Percentiles rank a stretch among this genome's conserved stretches.
Evolutionary conservation across 2,797 vertebrate genomes (phyloP).

Genomic region (Sebastolobus alascanus): DNA sequence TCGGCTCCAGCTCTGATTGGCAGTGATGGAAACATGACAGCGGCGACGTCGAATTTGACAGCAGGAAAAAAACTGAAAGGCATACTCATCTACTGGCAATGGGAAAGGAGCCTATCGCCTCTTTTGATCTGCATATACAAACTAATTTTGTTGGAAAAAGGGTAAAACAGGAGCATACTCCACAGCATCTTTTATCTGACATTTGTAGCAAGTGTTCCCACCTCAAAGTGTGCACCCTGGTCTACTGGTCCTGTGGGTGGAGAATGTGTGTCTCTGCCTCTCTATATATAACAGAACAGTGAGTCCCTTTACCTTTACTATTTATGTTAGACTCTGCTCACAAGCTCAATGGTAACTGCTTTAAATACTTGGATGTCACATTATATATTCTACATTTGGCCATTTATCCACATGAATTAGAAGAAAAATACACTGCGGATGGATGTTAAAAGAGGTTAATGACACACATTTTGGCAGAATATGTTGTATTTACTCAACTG

Average conservation of each 20-base stretch:
- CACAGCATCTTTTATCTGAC: neutral
- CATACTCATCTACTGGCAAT: too few species aligned
- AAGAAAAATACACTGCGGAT: neutral
- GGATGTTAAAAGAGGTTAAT: slow-evolving; percentile 7
- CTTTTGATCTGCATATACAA: too few species aligned
- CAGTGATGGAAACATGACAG: too few species aligned
- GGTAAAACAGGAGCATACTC: too few species aligned
- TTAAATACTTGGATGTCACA: neutral
- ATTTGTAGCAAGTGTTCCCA: neutral
- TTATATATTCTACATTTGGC: neutral
- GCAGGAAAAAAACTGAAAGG: too few species aligned
- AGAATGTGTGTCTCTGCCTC: neutral
- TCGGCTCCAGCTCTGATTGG: too few species aligned
- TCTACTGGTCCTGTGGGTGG: neutral
- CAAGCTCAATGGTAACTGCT: neutral
- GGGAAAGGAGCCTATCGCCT: too few species aligned
- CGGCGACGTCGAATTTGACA: too few species aligned
- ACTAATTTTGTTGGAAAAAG: too few species aligned
- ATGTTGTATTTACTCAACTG: neutral
- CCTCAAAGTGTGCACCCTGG: neutral
- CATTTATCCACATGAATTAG: neutral
- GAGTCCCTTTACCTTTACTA: neutral
- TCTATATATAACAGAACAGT: neutral
- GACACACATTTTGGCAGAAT: neutral
- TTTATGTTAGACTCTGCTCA: neutral